These are phyloP conservation scores for Chauna torquata DNA, from an alignment of 2,113 vertebrate genomes.

Conservation along the genomic window DNA sequence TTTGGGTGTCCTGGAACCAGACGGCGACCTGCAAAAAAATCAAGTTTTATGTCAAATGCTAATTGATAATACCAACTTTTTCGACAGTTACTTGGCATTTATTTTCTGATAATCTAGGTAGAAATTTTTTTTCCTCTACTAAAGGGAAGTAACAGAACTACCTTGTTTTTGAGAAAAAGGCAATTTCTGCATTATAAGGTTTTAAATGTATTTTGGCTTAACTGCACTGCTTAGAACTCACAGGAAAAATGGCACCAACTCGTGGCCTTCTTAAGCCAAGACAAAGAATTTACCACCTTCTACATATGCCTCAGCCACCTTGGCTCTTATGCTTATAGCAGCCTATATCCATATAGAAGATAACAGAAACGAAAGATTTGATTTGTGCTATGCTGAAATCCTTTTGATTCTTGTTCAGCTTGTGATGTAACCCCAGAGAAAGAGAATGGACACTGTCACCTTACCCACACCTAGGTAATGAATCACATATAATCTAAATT, in stretches of 20 bases:
- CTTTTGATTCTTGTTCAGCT: neutral
- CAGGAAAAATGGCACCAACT: neutral
- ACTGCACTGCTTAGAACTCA: neutral
- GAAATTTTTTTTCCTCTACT: neutral
- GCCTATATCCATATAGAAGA: neutral
- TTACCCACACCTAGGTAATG: neutral
- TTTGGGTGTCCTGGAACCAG: constrained; percentile 95
- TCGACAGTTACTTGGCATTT: neutral
- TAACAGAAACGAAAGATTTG: neutral
- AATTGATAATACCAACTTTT: neutral
- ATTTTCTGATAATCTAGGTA: neutral
- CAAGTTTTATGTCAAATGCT: neutral
- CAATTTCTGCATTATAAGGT: neutral
- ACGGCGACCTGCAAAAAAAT: constrained; percentile 85
- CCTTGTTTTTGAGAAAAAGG: neutral
- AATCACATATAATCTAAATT: neutral
- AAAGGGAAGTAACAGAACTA: neutral
- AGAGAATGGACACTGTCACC: neutral
- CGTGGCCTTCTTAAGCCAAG: neutral
- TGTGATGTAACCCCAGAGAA: neutral
- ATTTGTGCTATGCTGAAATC: neutral
- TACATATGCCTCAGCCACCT: neutral
- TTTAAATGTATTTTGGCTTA: neutral
- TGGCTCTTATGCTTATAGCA: neutral
- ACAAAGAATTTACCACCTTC: neutral